Base-by-base conservation (phyloP, 2,888 invertebrate genomes). In the Campoletis raptor region DNA sequence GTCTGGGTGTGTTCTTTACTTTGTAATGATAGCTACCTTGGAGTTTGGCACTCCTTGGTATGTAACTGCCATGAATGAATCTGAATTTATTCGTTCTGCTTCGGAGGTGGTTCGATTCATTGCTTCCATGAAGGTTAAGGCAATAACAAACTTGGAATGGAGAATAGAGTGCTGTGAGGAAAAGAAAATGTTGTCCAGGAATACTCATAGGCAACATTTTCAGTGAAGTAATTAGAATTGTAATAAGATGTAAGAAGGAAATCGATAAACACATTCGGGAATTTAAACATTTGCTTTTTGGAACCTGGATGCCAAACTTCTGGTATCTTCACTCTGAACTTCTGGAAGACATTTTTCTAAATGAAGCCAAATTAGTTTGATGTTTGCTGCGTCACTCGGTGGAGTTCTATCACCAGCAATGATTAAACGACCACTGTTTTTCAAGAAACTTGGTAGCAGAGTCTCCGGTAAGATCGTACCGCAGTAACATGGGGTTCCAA, bases 11-110 rank as follows among this genome's bases (percentile, higher is more conserved):
- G 61, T 61, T 61, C 15, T 1, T 61, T 15, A 61, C 30, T 24
- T 61, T 24, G 9, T 6, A 15, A 15, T 6, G 12, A 30, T 30
- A 30, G 30, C 61, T 61, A 30, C 61, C 61, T 61, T 61, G 61
- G 30, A 61, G 61, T 61, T 61, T 1, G 30, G 15, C 30, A 61
- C 61, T 61, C 61, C 61, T 61, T 61, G 57, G 24, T 57, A 57
- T 57, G 21, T 21, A 21, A 21, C 54, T 54, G 57, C 57, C 12
- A 61, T 61, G 30, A 61, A 61, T 61, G 61, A 61, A 30, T 61
- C 57, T 57, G 9, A 61, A 61, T 61, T 30, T 15, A 30, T 61
- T 30, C 30, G 30, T 61, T 30, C 12, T 61, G 61, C 61, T 61
- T 30, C 15, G 30, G 10, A 15, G 12, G 21, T 24, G 21, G 2